Conservation (phyloP, 2,888 invertebrate genomes). For the Ceramica pisi region DNA sequence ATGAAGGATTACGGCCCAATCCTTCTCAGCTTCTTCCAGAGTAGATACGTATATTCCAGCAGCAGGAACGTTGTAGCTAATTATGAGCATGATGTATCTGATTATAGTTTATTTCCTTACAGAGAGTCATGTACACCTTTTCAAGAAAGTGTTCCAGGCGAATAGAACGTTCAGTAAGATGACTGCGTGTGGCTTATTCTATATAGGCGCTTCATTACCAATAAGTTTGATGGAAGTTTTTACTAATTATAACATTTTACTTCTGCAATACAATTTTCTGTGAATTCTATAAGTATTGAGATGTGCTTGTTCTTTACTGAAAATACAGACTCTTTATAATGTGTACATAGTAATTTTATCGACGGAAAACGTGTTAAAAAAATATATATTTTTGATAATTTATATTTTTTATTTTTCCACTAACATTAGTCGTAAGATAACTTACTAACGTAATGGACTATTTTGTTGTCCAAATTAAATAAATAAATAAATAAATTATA, state of each 20-base stretch:
- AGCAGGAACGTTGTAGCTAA: background rate
- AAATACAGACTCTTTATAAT: too few species aligned
- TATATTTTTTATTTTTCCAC: too few species aligned
- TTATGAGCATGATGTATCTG: background rate
- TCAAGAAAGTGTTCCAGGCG: slow-evolving; percentile 11
- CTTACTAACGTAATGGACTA: too few species aligned
- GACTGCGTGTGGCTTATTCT: slow-evolving; percentile 19
- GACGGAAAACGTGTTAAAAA: too few species aligned
- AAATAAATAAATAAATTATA: too few species aligned
- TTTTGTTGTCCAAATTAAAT: too few species aligned
- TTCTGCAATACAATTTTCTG: slow-evolving; percentile 39
- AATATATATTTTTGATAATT: too few species aligned
- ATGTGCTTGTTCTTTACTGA: background rate
- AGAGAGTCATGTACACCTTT: slow-evolving; percentile 27
- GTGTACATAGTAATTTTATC: too few species aligned
- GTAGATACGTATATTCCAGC: background rate
- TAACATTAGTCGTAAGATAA: too few species aligned
- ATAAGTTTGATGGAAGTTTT: slow-evolving; percentile 23
- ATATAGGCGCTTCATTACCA: slow-evolving; percentile 24
- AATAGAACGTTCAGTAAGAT: slow-evolving; percentile 22
- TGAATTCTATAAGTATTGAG: background rate
- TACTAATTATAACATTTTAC: slow-evolving; percentile 21
- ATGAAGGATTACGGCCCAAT: too few species aligned
- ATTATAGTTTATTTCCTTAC: background rate
- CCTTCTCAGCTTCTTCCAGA: too few species aligned